These are phyloP conservation scores for Dendroctonus ponderosae DNA, from an alignment of 1,140 invertebrate species.

Conservation along the genomic window DNA sequence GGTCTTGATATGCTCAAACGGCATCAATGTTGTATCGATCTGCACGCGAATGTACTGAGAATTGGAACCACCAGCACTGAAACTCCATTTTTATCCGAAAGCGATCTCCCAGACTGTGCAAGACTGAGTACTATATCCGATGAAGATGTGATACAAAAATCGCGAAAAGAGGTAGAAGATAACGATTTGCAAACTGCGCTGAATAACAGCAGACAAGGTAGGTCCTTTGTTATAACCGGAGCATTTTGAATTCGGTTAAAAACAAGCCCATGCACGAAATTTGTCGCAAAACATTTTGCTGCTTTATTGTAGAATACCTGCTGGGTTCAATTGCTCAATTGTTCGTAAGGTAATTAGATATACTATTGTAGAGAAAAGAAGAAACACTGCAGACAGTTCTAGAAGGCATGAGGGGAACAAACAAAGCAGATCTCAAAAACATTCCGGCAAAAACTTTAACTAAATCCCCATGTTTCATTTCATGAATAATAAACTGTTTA, in stretches of 20 bases:
- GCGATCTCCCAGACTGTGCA: constrained; percentile 68
- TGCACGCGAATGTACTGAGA: constrained; percentile 82
- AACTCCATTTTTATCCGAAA: constrained; percentile 86
- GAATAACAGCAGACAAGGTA: constrained; percentile 54
- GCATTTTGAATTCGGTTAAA: too few relatives aligned
- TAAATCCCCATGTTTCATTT: too few relatives aligned
- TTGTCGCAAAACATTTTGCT: too few relatives aligned
- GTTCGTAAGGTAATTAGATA: constrained; percentile 5
- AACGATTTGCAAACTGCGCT: constrained; percentile 62
- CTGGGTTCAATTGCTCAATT: background rate
- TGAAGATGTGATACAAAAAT: constrained; percentile 51
- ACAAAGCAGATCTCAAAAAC: constrained; percentile 22
- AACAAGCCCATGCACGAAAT: too few relatives aligned
- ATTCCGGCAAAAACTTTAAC: constrained; percentile 4
- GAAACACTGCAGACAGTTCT: constrained; percentile 20
- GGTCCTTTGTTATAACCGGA: constrained; percentile 3
- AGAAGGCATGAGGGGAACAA: constrained; percentile 15
- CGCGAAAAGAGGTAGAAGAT: constrained; percentile 61
- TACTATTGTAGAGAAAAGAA: constrained; percentile 19
- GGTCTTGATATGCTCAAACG: constrained; percentile 96
- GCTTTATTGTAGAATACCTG: too few relatives aligned
- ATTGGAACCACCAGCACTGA: constrained; percentile 96
- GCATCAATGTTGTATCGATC: constrained; percentile 95
- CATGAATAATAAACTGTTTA: too few relatives aligned
- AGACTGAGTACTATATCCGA: constrained; percentile 46